Percentiles rank a stretch among this genome's conserved stretches.
phyloP scores from a whole-genome alignment of 1,140 invertebrate species.

The Panulirus ornatus region DNA sequence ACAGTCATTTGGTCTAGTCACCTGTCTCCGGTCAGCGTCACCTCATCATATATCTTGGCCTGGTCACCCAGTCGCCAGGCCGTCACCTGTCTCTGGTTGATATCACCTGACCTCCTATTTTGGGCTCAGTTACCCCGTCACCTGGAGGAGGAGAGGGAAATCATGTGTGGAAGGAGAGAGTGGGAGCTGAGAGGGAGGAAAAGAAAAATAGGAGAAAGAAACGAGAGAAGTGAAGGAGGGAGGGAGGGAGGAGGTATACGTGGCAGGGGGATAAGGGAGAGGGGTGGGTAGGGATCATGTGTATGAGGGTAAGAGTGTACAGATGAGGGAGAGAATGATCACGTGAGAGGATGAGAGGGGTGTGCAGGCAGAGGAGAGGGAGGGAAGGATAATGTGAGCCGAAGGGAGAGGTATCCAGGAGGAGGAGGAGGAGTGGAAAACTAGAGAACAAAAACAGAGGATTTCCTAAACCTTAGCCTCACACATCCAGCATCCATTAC shows the following conservation, averaged over 20 bases:
- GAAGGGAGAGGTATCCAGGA: neutral
- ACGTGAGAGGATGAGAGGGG: neutral
- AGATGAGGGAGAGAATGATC: neutral
- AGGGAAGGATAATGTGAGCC: neutral
- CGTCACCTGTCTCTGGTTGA: no score
- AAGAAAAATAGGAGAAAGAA: neutral
- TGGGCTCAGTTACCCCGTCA: no score
- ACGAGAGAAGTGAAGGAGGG: neutral
- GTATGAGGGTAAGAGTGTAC: neutral
- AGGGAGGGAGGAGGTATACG: neutral
- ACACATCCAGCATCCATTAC: no score
- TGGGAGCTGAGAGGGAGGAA: neutral
- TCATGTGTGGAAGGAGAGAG: no score
- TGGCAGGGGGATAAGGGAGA: neutral
- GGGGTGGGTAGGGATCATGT: neutral
- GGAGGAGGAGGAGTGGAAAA: neutral
- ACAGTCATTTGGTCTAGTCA: no score
- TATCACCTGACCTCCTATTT: no score
- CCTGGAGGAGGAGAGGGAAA: no score
- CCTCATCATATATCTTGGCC: no score
- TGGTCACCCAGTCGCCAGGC: no score
- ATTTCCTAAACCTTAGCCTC: no score
- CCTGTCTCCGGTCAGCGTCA: no score
- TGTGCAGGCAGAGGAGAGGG: neutral
- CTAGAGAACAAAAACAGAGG: neutral